Evolutionary conservation across 64 coral and sea anemone species (phyloP), one percentile per base, ranked within the genome.

Genomic region (Montipora cactus): DNA sequence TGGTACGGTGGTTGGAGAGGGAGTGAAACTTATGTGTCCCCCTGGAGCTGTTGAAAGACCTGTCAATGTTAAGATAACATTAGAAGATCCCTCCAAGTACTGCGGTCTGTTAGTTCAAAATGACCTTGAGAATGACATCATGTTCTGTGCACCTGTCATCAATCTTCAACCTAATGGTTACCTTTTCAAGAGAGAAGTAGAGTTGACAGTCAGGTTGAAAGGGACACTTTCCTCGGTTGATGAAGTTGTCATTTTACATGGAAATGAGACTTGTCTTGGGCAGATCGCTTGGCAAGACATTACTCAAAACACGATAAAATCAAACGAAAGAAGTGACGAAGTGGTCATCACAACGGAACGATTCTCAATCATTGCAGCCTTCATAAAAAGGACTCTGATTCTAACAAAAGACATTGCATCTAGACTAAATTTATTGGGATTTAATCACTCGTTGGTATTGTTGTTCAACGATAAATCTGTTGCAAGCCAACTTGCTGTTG

Each of bases 121-220:
- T 10, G 49, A 47, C 1, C 89, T 91, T 2, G 57, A 59, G 74
- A 91, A 91, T 4, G 78, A 83, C 23, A 14, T 91, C 0, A 81
- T 37, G 23, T 82, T 82, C 57, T 78, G 47, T 58, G 49, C 78
- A 25, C 64, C 78, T 10, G 45, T 91, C 0, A 59, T 82, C 22
- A 91, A 74, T 11, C 77, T 81, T 14, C 64, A 82, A 69, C 89
- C 89, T 3, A 70, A 55, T 75, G 89, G 89, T n/a, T 16, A 74
- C 3, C 10, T 0, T 4, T 91, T 91, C 23, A 19, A 50, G 25
- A 59, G 50, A 14, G 67, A 19, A 37, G 78, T 58, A 13, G 49
- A n/a, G 6, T 28, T 91, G 18, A 47, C 4, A 18, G 46, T 59
- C 11, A 71, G 50, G 47, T 73, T 91, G 21, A 46, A 81, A 4